Evolutionary conservation across 2,888 invertebrate species (phyloP).

Genomic region (Eristalinus sepulchralis): DNA sequence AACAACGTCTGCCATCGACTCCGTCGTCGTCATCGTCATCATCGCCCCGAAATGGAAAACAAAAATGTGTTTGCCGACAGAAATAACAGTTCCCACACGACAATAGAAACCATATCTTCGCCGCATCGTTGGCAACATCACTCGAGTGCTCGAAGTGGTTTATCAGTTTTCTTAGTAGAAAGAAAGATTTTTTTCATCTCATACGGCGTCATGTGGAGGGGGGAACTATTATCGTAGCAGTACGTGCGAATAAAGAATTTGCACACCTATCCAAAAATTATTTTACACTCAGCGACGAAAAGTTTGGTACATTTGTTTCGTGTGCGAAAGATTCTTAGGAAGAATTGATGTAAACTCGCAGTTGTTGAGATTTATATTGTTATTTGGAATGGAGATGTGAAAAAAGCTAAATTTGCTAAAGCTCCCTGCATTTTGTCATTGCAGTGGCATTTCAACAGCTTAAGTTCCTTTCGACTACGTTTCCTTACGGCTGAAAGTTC

Average conservation of each 20-base stretch:
- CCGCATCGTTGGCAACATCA: slow-evolving; percentile 2
- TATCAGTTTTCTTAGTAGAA: background rate
- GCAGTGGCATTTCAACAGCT: too few relatives aligned
- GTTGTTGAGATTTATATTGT: too few relatives aligned
- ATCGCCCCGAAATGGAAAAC: background rate
- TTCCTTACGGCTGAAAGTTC: too few relatives aligned
- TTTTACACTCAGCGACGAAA: slow-evolving; percentile 8
- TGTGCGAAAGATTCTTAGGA: too few relatives aligned
- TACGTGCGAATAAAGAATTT: background rate
- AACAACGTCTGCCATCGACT: background rate
- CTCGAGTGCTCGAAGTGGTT: background rate
- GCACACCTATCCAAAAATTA: background rate
- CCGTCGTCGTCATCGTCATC: background rate
- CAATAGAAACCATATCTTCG: background rate
- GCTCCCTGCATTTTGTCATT: too few relatives aligned
- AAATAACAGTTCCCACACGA: slow-evolving; percentile 5
- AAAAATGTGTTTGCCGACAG: background rate
- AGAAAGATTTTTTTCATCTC: slow-evolving; percentile 11
- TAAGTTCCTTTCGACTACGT: too few relatives aligned
- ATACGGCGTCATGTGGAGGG: background rate
- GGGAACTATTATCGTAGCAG: slow-evolving; percentile 6
- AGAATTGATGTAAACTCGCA: too few relatives aligned
- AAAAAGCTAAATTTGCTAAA: too few relatives aligned
- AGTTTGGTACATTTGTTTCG: background rate
- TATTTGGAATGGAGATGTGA: too few relatives aligned